phyloP scores from a whole-genome alignment of 2,797 vertebrate species.

The Dipus sagitta region DNA sequence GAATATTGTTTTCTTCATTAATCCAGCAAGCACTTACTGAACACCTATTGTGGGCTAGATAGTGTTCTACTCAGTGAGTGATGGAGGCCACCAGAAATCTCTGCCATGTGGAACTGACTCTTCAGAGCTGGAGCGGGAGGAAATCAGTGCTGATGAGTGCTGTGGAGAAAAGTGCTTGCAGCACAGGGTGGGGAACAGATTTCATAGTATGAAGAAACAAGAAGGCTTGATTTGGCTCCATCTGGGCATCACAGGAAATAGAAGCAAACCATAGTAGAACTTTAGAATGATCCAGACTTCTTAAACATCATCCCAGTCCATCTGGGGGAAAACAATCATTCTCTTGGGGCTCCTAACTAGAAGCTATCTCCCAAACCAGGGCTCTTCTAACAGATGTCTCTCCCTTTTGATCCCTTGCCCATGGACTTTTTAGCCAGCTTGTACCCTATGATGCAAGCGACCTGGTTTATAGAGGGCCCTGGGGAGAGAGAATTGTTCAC shows the following conservation, averaged over 20 bases:
- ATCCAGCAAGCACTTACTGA: constrained; percentile 31
- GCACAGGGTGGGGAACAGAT: background rate
- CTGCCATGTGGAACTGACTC: background rate
- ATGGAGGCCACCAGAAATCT: background rate
- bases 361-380: background rate
- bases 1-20: constrained; percentile 19
- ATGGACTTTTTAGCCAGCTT: constrained; percentile 11
- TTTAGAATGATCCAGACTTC: constrained; percentile 27
- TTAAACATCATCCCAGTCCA: constrained; percentile 19
- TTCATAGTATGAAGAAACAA: constrained; percentile 23
- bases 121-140: background rate
- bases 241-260: background rate
- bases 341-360: background rate
- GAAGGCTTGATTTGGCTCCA: constrained; percentile 6
- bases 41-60: background rate
- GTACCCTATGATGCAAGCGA: constrained; percentile 17
- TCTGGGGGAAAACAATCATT: constrained; percentile 1
- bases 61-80: constrained; percentile 5
- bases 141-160: background rate
- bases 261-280: background rate
- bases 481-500: background rate
- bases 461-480: background rate
- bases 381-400: constrained; percentile 1
- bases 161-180: constrained; percentile 31
- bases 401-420: background rate